Evolutionary conservation across 2,888 invertebrate genomes (phyloP).

Genomic region (Scaeva pyrastri): DNA sequence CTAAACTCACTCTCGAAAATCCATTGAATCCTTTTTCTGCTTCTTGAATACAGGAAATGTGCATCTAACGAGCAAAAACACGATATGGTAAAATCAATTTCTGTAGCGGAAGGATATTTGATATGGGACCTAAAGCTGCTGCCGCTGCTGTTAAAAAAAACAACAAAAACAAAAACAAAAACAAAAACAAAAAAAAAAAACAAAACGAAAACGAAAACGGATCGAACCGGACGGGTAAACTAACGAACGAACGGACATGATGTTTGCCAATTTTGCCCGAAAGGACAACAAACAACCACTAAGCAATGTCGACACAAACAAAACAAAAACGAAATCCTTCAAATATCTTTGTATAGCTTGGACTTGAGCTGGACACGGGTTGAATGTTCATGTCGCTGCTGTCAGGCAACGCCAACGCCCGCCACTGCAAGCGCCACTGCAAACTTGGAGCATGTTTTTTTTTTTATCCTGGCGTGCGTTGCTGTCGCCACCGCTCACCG

Average conservation of each 20-base stretch:
- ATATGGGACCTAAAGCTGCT: constrained; percentile 45
- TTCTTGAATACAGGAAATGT: constrained; percentile 60
- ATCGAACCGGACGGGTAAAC: constrained; percentile 47
- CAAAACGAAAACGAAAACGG: constrained; percentile 11
- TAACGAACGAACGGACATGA: constrained; percentile 53
- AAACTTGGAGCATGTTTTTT: constrained; percentile 15
- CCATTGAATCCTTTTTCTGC: constrained; percentile 52
- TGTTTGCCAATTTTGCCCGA: constrained; percentile 59
- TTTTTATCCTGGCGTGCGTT: constrained; percentile 6
- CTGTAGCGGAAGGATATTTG: constrained; percentile 66
- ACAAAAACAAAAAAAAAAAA: background rate
- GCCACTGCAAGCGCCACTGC: background rate
- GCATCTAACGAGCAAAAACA: constrained; percentile 73
- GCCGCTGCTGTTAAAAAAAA: background rate
- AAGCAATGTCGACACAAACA: constrained; percentile 4
- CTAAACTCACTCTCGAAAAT: constrained; percentile 10
- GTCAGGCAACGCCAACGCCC: constrained; percentile 3
- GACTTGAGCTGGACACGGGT: constrained; percentile 34
- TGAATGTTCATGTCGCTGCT: constrained; percentile 41
- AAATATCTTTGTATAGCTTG: constrained; percentile 55
- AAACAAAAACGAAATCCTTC: constrained; percentile 37
- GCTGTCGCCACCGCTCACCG: constrained; percentile 34
- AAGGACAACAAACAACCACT: constrained; percentile 57
- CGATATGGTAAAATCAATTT: constrained; percentile 70
- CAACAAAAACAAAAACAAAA: constrained; percentile 11